Conservation (phyloP, 2,888 invertebrate species). For the Agrotis exclamationis region DNA sequence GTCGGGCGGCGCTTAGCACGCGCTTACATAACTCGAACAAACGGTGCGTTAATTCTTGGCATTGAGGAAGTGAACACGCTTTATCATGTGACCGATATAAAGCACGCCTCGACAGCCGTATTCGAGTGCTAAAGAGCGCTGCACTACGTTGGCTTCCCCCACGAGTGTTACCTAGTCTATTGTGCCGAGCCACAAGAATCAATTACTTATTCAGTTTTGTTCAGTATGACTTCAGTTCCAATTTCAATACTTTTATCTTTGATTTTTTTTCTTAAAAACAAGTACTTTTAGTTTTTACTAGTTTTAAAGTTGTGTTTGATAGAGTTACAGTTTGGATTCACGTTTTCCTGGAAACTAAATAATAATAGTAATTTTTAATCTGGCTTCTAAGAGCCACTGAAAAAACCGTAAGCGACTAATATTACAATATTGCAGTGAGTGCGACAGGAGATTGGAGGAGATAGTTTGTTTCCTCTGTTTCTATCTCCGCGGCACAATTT, state of each 20-base stretch:
- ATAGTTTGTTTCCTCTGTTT: constrained; percentile 22
- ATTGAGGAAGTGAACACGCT: constrained; percentile 64
- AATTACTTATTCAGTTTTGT: neutral
- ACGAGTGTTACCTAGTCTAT: neutral
- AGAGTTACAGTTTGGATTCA: too few relatives aligned
- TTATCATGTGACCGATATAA: constrained; percentile 58
- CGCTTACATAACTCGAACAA: constrained; percentile 64
- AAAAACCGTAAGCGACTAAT: constrained; percentile 1
- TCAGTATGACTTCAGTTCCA: neutral
- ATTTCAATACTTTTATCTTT: too few relatives aligned
- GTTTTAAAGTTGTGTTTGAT: too few relatives aligned
- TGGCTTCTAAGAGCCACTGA: neutral
- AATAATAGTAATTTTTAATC: too few relatives aligned
- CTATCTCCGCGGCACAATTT: constrained; percentile 19
- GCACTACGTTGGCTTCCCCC: constrained; percentile 20
- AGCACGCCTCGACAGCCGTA: constrained; percentile 32
- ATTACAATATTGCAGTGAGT: neutral
- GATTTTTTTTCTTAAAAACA: too few relatives aligned
- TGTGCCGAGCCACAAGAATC: neutral
- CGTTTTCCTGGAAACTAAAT: too few relatives aligned
- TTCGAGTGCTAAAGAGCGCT: constrained; percentile 2
- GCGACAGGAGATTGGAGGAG: constrained; percentile 15
- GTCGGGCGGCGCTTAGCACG: constrained; percentile 68
- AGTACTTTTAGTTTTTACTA: too few relatives aligned
- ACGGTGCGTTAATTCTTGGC: constrained; percentile 60